A percentile compares a stretch with the other conserved stretches of the same genome.
Evolutionary conservation across 2,113 vertebrate species (phyloP).

Genomic region (Eretmochelys imbricata): DNA sequence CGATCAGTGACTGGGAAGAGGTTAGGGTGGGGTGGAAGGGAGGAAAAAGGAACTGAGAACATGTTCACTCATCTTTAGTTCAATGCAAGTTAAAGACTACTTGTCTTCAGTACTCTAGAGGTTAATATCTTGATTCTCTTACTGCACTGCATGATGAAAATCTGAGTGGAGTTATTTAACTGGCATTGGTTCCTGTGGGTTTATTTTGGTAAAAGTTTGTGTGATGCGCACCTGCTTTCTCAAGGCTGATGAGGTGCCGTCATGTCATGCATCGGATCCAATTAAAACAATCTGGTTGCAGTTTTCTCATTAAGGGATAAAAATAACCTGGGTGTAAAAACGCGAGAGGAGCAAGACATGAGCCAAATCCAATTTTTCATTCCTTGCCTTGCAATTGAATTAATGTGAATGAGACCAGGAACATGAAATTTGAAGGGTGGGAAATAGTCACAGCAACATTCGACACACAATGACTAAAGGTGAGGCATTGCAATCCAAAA

Average conservation of each 20-base stretch:
- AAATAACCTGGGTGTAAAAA: neutral
- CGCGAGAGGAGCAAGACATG: slow-evolving; percentile 4
- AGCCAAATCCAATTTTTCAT: neutral
- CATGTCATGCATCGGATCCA: slow-evolving; percentile 41
- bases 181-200: slow-evolving; percentile 47
- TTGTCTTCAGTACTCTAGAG: slow-evolving; percentile 5
- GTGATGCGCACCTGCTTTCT: slow-evolving; percentile 72
- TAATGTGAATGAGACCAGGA: neutral
- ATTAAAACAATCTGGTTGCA: slow-evolving; percentile 57
- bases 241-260: slow-evolving; percentile 71
- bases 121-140: slow-evolving; percentile 32
- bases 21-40: neutral
- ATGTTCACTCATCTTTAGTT: neutral
- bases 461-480: fast-evolving
- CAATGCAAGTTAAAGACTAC: neutral
- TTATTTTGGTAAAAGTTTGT: slow-evolving; percentile 22
- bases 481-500: neutral
- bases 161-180: slow-evolving; percentile 26
- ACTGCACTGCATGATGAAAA: neutral
- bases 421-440: neutral
- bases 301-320: slow-evolving; percentile 34
- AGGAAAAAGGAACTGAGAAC: neutral
- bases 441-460: neutral
- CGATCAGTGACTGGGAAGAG: neutral
- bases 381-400: neutral